Evolutionary conservation across 64 coral and sea anemone genomes (phyloP).

Genomic region (Dendronephthya gigantea): DNA sequence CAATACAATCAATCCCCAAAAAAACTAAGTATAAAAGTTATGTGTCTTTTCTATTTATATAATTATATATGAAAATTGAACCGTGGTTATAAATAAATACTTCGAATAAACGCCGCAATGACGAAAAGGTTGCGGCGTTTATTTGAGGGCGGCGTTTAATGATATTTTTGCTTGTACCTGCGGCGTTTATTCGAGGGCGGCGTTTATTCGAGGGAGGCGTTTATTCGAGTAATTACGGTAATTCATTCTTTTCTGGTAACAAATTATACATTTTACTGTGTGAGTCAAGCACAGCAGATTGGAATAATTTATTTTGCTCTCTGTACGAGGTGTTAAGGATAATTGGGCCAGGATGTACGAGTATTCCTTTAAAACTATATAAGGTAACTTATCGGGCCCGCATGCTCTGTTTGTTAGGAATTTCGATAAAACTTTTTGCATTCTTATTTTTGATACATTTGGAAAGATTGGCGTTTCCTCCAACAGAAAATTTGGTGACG

Average conservation of each 20-base stretch:
- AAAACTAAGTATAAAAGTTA: too few relatives aligned
- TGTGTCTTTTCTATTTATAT: too few relatives aligned
- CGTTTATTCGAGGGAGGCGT: too few relatives aligned
- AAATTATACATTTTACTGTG: neutral
- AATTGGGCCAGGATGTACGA: neutral
- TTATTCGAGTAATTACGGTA: too few relatives aligned
- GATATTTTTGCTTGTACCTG: too few relatives aligned
- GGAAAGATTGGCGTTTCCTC: neutral
- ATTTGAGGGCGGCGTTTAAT: too few relatives aligned
- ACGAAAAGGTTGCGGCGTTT: too few relatives aligned
- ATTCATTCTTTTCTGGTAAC: neutral
- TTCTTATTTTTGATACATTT: neutral
- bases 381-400: neutral
- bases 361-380: neutral
- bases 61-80: too few relatives aligned
- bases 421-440: neutral
- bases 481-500: neutral
- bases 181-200: too few relatives aligned
- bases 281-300: neutral
- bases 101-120: too few relatives aligned
- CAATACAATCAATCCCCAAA: too few relatives aligned
- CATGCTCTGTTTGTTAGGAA: neutral
- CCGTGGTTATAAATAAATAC: too few relatives aligned
- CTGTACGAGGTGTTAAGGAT: neutral
- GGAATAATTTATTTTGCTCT: neutral